Conservation (phyloP, 2,888 invertebrate species). For the Tineola bisselliella region DNA sequence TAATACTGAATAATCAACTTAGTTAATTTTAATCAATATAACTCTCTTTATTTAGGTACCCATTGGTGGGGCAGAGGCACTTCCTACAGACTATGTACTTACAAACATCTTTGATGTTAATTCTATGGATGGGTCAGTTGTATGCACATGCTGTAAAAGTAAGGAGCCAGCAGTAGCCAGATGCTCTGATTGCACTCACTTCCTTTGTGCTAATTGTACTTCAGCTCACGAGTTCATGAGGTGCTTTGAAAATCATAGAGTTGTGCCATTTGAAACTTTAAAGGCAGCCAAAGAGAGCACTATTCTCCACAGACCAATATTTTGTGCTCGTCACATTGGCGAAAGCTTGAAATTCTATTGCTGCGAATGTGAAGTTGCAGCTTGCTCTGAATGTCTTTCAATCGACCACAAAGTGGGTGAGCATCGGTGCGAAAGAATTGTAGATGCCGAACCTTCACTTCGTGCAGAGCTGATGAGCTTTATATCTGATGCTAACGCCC, state of each 20-base stretch:
- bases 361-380: slow-evolving; percentile 84
- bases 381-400: slow-evolving; percentile 88
- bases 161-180: slow-evolving; percentile 94
- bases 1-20: slow-evolving; percentile 4
- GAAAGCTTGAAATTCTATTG: slow-evolving; percentile 91
- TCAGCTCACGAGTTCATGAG: slow-evolving; percentile 97
- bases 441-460: slow-evolving; percentile 80
- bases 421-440: slow-evolving; percentile 85
- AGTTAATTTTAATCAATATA: background rate
- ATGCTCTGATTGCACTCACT: slow-evolving; percentile 94
- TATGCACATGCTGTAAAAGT: slow-evolving; percentile 95
- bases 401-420: slow-evolving; percentile 83
- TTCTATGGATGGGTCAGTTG: slow-evolving; percentile 76
- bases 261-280: slow-evolving; percentile 88
- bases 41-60: slow-evolving; percentile 62
- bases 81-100: slow-evolving; percentile 87
- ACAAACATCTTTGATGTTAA: slow-evolving; percentile 86
- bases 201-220: slow-evolving; percentile 92
- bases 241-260: slow-evolving; percentile 95
- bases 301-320: slow-evolving; percentile 89
- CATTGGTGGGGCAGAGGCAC: slow-evolving; percentile 78
- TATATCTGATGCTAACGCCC: slow-evolving; percentile 78
- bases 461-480: slow-evolving; percentile 80
- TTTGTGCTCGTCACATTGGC: slow-evolving; percentile 81
- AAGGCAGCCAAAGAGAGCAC: slow-evolving; percentile 80